Evolutionary conservation across 2,888 invertebrate genomes (phyloP), one percentile per base, ranked within the genome.

Genomic region (Merodon equestris): DNA sequence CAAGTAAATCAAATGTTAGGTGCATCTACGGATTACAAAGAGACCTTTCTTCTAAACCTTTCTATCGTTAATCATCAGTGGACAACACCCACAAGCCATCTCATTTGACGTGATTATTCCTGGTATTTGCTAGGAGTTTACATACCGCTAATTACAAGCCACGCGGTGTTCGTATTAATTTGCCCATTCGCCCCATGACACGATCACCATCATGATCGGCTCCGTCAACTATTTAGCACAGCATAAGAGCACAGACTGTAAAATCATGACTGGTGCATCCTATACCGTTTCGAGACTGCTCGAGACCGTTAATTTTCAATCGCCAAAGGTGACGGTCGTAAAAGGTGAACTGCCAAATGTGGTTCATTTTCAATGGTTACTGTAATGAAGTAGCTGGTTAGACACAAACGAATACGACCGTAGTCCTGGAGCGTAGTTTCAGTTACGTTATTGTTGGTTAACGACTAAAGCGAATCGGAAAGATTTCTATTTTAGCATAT

Each of bases 321-420:
- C 56, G 50, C 40, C 50, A 71, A 71, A 71, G 71, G 71, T 71
- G 71, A 71, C 57, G 63, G 71, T 64, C 63, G 57, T 64, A 57
- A 72, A 63, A 71, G 68, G 61, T 71, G 54, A 56, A 50, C n/a
- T 40, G 40, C 40, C 40, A 54, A 66, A 56, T 40, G 56, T 66
- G 38, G 48, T 44, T 19, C 10, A 36, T 45, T 19, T 45, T 60
- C 10, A n/a, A n/a, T 17, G 19, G 61, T 34, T 40, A 48, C 56
- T 56, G 36, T 36, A 36, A 44, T 44, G 42, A 34, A 38, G 47
- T 53, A 45, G 58, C 53, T 17, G 2, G 2, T 2, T 27, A 27
- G 27, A 53, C 68, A 70, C 53, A 50, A 45, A 19, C 58, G 19
- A 1, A 10, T n/a, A n/a, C n/a, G n/a, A 57, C 57, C 67, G 48